These are phyloP conservation scores for Tryphoninae sp. DNA, from an alignment of 2,888 invertebrate species.

Conservation along the genomic window DNA sequence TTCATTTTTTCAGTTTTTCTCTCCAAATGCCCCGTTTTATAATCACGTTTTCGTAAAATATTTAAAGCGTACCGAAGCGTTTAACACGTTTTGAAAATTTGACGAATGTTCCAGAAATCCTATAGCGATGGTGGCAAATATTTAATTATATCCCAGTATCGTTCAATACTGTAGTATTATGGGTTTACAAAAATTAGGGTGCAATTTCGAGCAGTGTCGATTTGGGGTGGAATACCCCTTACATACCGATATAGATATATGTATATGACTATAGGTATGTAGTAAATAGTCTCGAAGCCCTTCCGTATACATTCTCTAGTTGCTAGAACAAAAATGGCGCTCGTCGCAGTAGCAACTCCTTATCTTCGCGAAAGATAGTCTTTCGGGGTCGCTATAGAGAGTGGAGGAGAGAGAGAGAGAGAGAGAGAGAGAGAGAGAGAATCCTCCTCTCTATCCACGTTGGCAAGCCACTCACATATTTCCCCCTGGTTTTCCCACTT, in stretches of 20 bases:
- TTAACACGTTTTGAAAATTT: no score
- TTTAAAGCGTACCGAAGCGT: no score
- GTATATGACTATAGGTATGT: slow-evolving; percentile 1
- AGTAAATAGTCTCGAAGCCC: slow-evolving; percentile 16
- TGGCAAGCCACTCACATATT: slow-evolving; percentile 38
- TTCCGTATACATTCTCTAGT: slow-evolving; percentile 23
- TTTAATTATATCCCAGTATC: no score
- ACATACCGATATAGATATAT: neutral
- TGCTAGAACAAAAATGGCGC: slow-evolving; percentile 21
- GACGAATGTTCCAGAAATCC: no score
- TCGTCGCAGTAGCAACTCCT: slow-evolving; percentile 40
- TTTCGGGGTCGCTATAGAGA: slow-evolving; percentile 8
- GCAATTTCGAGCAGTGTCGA: no score
- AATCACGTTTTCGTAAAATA: no score
- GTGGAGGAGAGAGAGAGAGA: neutral
- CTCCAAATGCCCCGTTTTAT: no score
- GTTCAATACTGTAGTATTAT: no score
- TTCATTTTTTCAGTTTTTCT: no score
- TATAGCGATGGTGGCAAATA: no score
- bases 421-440: neutral
- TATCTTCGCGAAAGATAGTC: slow-evolving; percentile 52
- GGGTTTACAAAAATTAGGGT: no score
- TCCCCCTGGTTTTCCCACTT: slow-evolving; percentile 7
- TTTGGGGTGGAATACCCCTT: no score
- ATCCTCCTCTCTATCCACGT: slow-evolving; percentile 9